Evolutionary conservation across 2,797 vertebrate genomes (phyloP), one percentile per base, ranked within the genome.

Genomic region (Myiothlypis chrysogaster): DNA sequence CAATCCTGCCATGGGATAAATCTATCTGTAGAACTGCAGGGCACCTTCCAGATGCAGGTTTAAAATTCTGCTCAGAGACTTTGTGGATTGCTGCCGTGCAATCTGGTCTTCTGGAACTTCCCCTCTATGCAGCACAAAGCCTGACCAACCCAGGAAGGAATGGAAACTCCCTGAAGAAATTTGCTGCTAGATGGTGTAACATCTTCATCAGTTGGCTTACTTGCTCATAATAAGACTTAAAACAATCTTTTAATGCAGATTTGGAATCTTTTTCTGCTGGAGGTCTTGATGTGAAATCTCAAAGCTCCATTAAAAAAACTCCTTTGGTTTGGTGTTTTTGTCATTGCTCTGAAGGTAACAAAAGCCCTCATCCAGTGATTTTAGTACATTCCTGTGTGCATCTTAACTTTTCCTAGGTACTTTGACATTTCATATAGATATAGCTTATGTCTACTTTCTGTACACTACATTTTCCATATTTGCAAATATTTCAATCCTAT

Each of bases 401-500:
- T 56, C 49, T 64, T 43, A 72, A 59, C 32, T 76, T 43, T 71
- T n/a, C 27, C 69, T 39, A 65, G 20, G 5, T 59, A n/a, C 21
- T 15, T 46, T 30, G 77, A 49, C 18, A 63, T 80, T 90, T 83
- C 68, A 83, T 49, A 27, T 49, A 17, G 35, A 64, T 53, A n/a
- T 5, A 46, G 30, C 46, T 77, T 55, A 64, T 28, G 12, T 10
- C 32, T 82, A 22, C 35, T 66, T 88, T 66, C 55, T 73, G 32
- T 69, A 59, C 2, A 6, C 20, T 47, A 53, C 35, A 19, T 66
- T 87, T 87, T 60, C 75, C 47, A 10, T 56, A 89, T 80, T 46
- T 79, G 52, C 27, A 94, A 94, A 50, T 84, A 93, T 72, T 89
- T 65, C 57, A 89, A 43, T 73, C 64, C 81, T 61, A 75, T 73